Conservation (phyloP, 2,888 invertebrate genomes). For the Melikaiella ostensackeni region DNA sequence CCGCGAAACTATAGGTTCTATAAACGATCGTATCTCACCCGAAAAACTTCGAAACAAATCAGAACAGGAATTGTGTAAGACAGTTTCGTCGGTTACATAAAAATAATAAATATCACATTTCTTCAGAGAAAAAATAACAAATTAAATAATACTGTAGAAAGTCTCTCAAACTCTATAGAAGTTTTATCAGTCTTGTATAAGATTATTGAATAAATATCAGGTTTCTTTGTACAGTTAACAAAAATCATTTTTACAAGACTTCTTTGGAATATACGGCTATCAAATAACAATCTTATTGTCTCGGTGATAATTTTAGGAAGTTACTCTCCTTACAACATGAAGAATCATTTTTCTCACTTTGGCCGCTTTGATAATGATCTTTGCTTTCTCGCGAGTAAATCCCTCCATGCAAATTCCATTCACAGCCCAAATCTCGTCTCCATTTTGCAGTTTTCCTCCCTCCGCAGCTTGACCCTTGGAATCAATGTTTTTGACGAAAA, state of each 20-base stretch:
- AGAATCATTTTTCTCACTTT: conserved; percentile 80
- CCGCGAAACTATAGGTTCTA: neutral
- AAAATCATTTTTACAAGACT: too few species aligned
- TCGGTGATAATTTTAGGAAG: neutral
- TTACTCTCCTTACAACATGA: conserved; percentile 77
- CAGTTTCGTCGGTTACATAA: neutral
- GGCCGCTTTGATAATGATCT: conserved; percentile 80
- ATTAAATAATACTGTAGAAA: neutral
- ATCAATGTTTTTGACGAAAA: conserved; percentile 82
- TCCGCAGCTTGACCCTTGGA: conserved; percentile 82
- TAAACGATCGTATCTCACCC: neutral
- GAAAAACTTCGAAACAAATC: neutral
- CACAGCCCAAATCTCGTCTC: conserved; percentile 81
- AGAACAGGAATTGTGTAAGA: neutral
- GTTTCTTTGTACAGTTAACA: neutral
- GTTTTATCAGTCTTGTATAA: neutral
- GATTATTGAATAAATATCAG: neutral
- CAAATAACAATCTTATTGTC: too few species aligned
- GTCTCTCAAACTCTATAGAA: neutral
- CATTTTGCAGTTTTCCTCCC: conserved; percentile 80
- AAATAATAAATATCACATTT: neutral
- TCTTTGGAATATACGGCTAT: too few species aligned
- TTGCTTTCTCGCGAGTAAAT: conserved; percentile 80
- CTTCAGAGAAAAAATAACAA: neutral
- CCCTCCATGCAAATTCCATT: conserved; percentile 80